A percentile compares a stretch with the other conserved stretches of the same genome.
Conservation (phyloP, 2,113 vertebrate genomes). For the Todiramphus chloris region DNA sequence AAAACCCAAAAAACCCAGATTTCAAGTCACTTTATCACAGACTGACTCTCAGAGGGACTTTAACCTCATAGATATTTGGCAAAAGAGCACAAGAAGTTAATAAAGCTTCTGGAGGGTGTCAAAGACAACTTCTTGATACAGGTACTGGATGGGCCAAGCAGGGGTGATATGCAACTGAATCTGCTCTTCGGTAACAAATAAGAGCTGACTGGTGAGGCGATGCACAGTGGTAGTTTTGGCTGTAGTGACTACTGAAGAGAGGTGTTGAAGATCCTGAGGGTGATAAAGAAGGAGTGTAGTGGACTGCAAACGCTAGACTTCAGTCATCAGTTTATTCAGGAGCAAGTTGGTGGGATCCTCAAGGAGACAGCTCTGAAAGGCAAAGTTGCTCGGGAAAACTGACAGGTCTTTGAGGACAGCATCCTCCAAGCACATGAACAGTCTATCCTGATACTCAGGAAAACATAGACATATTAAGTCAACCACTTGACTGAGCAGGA, state of each 20-base stretch:
- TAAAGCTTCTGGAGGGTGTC: not conserved
- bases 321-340: not conserved
- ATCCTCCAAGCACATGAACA: not conserved
- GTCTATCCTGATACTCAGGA: not conserved
- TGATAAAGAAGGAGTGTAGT: not conserved
- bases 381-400: not conserved
- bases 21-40: not conserved
- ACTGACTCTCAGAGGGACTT: not conserved
- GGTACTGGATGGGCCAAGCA: not conserved
- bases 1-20: not conserved
- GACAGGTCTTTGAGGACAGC: not conserved
- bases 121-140: not conserved
- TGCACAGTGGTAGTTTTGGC: not conserved
- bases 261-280: not conserved
- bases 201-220: not conserved
- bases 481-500: not conserved
- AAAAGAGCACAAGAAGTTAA: not conserved
- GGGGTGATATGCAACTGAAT: not conserved
- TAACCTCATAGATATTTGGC: not conserved
- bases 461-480: not conserved
- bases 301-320: not conserved
- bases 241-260: not conserved
- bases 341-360: not conserved
- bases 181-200: not conserved
- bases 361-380: not conserved